These are phyloP conservation scores for Nymphalis polychloros DNA, from an alignment of 2,888 invertebrate species.

Conservation along the genomic window DNA sequence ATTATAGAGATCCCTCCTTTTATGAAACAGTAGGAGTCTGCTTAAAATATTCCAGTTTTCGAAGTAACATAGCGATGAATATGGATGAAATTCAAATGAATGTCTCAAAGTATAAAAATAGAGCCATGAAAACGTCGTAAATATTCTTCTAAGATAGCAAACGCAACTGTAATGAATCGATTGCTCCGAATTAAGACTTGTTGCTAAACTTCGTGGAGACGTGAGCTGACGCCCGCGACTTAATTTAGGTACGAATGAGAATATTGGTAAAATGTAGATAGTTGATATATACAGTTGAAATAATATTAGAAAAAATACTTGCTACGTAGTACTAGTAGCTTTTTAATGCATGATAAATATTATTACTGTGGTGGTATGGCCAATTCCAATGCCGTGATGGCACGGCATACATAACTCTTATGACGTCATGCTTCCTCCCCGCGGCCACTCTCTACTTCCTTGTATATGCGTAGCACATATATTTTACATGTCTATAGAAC, in stretches of 20 bases:
- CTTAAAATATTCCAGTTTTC: background rate
- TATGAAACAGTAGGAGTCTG: background rate
- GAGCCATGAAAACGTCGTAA: background rate
- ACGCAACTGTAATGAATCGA: conserved; percentile 1
- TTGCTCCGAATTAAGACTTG: background rate
- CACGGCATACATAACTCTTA: no score
- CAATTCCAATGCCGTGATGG: no score
- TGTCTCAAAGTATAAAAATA: background rate
- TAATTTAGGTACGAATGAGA: background rate
- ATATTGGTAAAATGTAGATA: no score
- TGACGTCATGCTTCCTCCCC: no score
- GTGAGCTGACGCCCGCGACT: background rate
- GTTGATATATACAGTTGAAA: no score
- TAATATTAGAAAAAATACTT: no score
- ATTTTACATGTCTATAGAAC: no score
- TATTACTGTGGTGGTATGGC: no score
- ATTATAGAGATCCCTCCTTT: background rate
- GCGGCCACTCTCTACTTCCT: no score
- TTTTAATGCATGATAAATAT: no score
- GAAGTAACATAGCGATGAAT: background rate
- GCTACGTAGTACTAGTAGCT: no score
- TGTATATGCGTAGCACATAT: no score
- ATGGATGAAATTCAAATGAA: conserved; percentile 4
- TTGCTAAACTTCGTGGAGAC: background rate
- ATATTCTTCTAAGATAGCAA: background rate